phyloP scores from a whole-genome alignment of 2,113 vertebrate genomes.

The Chelonoidis abingdonii region DNA sequence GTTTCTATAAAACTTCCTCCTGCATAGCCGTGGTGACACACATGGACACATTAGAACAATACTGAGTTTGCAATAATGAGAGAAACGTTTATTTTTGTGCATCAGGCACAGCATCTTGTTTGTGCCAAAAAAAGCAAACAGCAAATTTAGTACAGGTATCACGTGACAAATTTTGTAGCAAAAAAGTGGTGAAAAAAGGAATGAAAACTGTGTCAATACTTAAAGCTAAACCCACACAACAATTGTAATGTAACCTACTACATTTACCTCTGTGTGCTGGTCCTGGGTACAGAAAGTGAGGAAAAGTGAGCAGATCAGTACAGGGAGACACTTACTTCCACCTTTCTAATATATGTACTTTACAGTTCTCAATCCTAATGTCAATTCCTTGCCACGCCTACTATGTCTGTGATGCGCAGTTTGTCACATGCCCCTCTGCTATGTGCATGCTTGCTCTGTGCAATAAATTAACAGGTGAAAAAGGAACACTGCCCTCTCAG shows the following conservation, averaged over 20 bases:
- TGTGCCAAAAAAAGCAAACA: neutral
- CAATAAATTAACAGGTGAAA: neutral
- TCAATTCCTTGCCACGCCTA: neutral
- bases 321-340: neutral
- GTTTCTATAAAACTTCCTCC: conserved; percentile 56
- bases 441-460: neutral
- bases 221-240: neutral
- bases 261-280: neutral
- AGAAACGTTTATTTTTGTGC: neutral
- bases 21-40: neutral
- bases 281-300: neutral
- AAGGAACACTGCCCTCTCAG: neutral
- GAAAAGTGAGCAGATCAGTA: neutral
- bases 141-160: neutral
- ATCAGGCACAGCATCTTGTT: neutral
- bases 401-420: neutral
- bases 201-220: neutral
- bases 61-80: neutral
- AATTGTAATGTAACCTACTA: neutral
- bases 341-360: neutral
- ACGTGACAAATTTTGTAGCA: neutral
- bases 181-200: neutral
- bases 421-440: neutral
- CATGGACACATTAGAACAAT: neutral
- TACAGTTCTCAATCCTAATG: neutral